Evolutionary conservation across 1,140 invertebrate species (phyloP).

Genomic region (Berghia stephanieae): DNA sequence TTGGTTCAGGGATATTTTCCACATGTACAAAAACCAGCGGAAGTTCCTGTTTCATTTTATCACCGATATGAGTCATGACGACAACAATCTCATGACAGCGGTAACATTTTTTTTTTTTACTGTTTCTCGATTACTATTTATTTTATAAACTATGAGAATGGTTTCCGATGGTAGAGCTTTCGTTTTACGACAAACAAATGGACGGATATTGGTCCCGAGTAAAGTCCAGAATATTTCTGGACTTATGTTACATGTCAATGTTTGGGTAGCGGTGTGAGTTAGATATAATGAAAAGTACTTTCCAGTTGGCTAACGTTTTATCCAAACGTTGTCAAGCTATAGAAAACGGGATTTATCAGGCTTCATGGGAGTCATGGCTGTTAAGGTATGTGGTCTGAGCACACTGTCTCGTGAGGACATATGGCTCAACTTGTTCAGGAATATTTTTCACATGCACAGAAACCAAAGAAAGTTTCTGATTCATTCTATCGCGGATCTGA

Average conservation of each 20-base stretch:
- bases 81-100: constrained; percentile 78
- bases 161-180: background rate
- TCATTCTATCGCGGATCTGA: constrained; percentile 84
- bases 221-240: background rate
- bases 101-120: constrained; percentile 52
- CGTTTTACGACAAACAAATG: background rate
- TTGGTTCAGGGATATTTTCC: constrained; percentile 74
- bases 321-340: too few relatives aligned
- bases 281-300: background rate
- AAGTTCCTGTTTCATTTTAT: constrained; percentile 85
- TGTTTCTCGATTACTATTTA: background rate
- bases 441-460: constrained; percentile 74
- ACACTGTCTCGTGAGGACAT: constrained; percentile 78
- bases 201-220: background rate
- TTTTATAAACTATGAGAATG: background rate
- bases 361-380: too few relatives aligned
- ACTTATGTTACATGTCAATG: background rate
- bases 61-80: constrained; percentile 87
- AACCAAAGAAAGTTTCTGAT: constrained; percentile 82
- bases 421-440: constrained; percentile 75
- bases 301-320: too few relatives aligned
- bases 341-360: too few relatives aligned
- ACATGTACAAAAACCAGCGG: constrained; percentile 74
- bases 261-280: background rate
- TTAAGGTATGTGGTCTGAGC: too few relatives aligned